Conservation (phyloP, 2,797 vertebrate species). For the Acanthurus lineatus region DNA sequence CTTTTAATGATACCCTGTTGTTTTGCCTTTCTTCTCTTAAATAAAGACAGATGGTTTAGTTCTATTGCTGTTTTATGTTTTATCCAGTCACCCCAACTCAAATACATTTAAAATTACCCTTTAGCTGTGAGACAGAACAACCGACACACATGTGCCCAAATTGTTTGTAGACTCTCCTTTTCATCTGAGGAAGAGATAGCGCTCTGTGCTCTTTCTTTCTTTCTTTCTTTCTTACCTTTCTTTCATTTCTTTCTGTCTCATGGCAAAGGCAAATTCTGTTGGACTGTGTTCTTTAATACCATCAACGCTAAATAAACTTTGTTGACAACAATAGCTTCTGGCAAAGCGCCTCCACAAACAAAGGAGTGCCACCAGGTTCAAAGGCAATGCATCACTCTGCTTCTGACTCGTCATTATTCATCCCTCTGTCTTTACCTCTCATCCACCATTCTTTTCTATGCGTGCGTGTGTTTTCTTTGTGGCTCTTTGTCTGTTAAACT, state of each 20-base stretch:
- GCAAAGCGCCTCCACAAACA: conserved; percentile 82
- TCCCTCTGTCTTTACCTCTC: conserved; percentile 83
- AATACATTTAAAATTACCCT: conserved; percentile 76
- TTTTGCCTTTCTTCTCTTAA: conserved; percentile 55
- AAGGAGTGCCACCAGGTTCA: conserved; percentile 87
- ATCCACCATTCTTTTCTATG: conserved; percentile 70
- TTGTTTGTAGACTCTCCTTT: conserved; percentile 78
- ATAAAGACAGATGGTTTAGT: conserved; percentile 63
- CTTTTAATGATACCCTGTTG: conserved; percentile 28
- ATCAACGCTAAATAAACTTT: conserved; percentile 86
- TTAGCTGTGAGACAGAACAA: conserved; percentile 62
- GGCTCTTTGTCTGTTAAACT: conserved; percentile 88
- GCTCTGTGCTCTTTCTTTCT: conserved; percentile 55
- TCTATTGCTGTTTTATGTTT: conserved; percentile 66
- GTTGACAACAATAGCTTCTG: conserved; percentile 87
- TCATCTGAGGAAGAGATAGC: conserved; percentile 79
- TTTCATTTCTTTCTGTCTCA: conserved; percentile 75
- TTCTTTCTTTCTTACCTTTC: conserved; percentile 58
- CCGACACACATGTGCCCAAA: conserved; percentile 49
- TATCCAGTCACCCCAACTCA: conserved; percentile 61
- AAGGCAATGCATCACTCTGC: conserved; percentile 86
- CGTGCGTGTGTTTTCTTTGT: conserved; percentile 71
- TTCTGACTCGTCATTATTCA: conserved; percentile 84
- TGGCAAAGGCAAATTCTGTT: conserved; percentile 74
- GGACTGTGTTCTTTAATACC: conserved; percentile 82